These are phyloP conservation scores for Vesta saturnalis DNA, from an alignment of 2,888 invertebrate genomes.

Conservation along the genomic window DNA sequence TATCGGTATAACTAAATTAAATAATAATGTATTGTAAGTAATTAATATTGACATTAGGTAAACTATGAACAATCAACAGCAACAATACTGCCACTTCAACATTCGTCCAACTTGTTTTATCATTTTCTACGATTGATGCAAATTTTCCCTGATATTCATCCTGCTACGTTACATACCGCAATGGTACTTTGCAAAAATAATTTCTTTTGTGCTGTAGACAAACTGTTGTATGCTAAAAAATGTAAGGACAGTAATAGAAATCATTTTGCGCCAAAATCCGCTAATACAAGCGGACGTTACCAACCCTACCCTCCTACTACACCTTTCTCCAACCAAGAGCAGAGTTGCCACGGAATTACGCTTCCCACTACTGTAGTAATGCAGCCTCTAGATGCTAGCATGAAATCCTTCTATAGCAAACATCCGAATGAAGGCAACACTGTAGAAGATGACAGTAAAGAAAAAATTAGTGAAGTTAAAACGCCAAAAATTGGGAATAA, in stretches of 20 bases:
- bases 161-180: constrained; percentile 59
- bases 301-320: constrained; percentile 20
- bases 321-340: too few species aligned
- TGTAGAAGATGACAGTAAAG: too few species aligned
- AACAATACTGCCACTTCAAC: constrained; percentile 44
- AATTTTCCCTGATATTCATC: constrained; percentile 60
- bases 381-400: too few species aligned
- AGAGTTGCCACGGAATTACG: too few species aligned
- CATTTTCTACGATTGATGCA: constrained; percentile 60
- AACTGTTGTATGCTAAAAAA: constrained; percentile 56
- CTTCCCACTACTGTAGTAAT: too few species aligned
- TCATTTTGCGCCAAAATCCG: constrained; percentile 6
- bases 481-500: too few species aligned
- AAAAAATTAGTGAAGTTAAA: too few species aligned
- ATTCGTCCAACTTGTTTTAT: constrained; percentile 58
- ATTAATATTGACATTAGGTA: neutral
- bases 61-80: neutral
- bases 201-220: constrained; percentile 59
- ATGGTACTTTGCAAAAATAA: constrained; percentile 57
- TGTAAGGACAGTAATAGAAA: constrained; percentile 36
- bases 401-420: too few species aligned
- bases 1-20: constrained; percentile 6
- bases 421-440: too few species aligned
- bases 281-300: neutral
- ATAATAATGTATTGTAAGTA: neutral